Conservation (phyloP, 1,140 invertebrate genomes). For the Papilio polytes region DNA sequence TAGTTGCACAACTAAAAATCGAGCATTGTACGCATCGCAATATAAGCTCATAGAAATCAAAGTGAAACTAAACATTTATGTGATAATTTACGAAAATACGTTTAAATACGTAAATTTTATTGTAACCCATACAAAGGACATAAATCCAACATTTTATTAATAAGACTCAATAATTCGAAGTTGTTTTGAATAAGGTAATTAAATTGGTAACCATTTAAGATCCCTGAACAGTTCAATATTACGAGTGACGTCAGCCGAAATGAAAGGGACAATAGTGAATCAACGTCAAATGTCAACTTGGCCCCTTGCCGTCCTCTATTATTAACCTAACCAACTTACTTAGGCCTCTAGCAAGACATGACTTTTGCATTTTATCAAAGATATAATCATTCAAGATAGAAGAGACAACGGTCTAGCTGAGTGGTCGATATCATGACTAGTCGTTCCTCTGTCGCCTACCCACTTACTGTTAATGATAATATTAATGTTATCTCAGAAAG, state of each 20-base stretch:
- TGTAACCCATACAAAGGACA: background rate
- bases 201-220: slow-evolving; percentile 38
- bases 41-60: no score
- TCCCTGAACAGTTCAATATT: slow-evolving; percentile 43
- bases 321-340: slow-evolving; percentile 57
- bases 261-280: slow-evolving; percentile 73
- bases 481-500: slow-evolving; percentile 77
- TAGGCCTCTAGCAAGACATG: slow-evolving; percentile 56
- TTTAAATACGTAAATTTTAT: background rate
- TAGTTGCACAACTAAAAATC: no score
- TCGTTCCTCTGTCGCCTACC: slow-evolving; percentile 71
- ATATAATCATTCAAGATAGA: slow-evolving; percentile 31
- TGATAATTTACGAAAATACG: no score
- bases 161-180: background rate
- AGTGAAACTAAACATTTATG: no score
- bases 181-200: slow-evolving; percentile 20
- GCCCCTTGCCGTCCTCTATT: slow-evolving; percentile 65
- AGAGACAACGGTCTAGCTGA: slow-evolving; percentile 52
- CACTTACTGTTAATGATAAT: slow-evolving; percentile 81
- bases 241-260: slow-evolving; percentile 68
- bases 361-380: slow-evolving; percentile 52
- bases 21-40: no score
- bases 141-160: background rate
- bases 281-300: slow-evolving; percentile 79
- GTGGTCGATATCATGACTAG: slow-evolving; percentile 69